phyloP scores from a whole-genome alignment of 2,888 invertebrate genomes.

The Flabesymbios commensalis region DNA sequence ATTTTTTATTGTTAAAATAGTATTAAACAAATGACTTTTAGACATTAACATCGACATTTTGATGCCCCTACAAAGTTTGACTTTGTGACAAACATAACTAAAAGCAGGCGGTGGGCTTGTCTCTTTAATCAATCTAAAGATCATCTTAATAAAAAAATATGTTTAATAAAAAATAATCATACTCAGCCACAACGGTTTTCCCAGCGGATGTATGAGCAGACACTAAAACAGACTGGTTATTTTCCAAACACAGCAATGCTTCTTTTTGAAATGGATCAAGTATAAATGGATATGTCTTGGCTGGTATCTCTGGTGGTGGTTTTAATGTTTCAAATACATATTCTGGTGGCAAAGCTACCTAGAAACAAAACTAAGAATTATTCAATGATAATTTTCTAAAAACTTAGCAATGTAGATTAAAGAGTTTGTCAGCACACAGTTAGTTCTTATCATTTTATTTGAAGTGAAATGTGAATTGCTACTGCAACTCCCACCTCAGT shows the following conservation, averaged over 20 bases:
- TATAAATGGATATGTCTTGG: constrained; percentile 90
- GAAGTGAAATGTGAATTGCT: too few species aligned
- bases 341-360: constrained; percentile 82
- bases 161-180: too few species aligned
- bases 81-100: too few species aligned
- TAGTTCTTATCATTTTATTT: background rate
- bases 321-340: constrained; percentile 74
- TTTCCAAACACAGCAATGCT: constrained; percentile 94
- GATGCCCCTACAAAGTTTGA: too few species aligned
- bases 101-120: too few species aligned
- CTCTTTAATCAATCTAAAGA: too few species aligned
- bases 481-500: too few species aligned
- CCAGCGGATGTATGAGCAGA: constrained; percentile 99
- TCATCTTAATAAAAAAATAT: too few species aligned
- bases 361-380: constrained; percentile 8
- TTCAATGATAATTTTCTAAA: too few species aligned
- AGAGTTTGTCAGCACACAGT: background rate
- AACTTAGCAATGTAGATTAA: background rate
- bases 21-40: too few species aligned
- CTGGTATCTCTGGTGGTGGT: constrained; percentile 67
- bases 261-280: constrained; percentile 98
- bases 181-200: constrained; percentile 97
- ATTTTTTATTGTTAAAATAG: too few species aligned
- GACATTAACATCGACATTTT: too few species aligned
- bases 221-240: constrained; percentile 95